A percentile compares a stretch with the other conserved stretches of the same genome.
These are phyloP conservation scores for Etheostoma nigrum DNA, from an alignment of 2,797 vertebrate species.

Conservation along the genomic window DNA sequence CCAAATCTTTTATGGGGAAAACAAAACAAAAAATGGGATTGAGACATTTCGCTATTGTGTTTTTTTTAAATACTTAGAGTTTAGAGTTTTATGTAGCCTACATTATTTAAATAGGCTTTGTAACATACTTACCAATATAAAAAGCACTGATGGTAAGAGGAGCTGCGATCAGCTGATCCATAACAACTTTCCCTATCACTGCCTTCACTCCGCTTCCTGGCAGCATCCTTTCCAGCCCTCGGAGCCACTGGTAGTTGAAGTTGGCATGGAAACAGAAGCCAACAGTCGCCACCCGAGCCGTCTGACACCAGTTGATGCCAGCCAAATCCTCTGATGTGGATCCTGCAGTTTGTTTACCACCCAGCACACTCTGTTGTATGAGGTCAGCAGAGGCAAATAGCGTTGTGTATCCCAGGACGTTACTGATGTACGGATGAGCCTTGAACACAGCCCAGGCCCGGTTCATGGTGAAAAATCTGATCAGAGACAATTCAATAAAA, in stretches of 20 bases:
- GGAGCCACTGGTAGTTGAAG: conserved; percentile 88
- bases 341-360: conserved; percentile 26
- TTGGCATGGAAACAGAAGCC: conserved; percentile 87
- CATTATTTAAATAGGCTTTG: neutral
- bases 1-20: neutral
- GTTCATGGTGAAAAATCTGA: conserved; percentile 75
- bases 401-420: conserved; percentile 85
- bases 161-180: conserved; percentile 85
- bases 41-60: neutral
- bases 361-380: conserved; percentile 84
- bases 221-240: conserved; percentile 82
- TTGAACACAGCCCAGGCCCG: conserved; percentile 79
- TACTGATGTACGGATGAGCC: conserved; percentile 83
- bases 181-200: conserved; percentile 81
- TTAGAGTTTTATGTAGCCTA: too few species aligned
- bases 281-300: conserved; percentile 80
- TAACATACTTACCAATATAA: conserved; percentile 80
- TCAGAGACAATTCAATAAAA: conserved; percentile 3
- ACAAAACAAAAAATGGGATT: neutral
- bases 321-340: conserved; percentile 22
- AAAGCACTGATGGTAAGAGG: conserved; percentile 87
- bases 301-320: conserved; percentile 81
- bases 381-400: conserved; percentile 87
- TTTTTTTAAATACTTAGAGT: too few species aligned
- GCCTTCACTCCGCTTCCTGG: conserved; percentile 77